These are phyloP conservation scores for Neodiprion virginianus DNA, from an alignment of 1,140 invertebrate species.

Conservation along the genomic window DNA sequence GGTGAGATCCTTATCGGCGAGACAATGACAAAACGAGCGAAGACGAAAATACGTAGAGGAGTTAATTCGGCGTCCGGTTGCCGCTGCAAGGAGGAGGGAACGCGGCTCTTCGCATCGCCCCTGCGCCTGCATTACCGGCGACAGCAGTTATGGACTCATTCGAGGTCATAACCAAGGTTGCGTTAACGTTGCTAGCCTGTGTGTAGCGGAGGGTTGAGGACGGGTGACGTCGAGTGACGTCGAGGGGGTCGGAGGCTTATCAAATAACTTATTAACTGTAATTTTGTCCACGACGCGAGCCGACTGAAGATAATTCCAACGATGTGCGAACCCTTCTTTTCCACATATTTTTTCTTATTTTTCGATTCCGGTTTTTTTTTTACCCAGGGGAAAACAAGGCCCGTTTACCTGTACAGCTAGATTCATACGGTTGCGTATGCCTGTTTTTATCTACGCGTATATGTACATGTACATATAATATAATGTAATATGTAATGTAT, in stretches of 20 bases:
- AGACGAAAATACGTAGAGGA: constrained; percentile 7
- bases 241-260: neutral
- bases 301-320: neutral
- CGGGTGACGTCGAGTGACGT: neutral
- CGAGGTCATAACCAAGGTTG: neutral
- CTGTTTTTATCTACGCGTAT: no score
- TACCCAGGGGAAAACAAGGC: neutral
- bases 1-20: constrained; percentile 1
- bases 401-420: neutral
- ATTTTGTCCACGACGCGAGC: neutral
- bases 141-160: no score
- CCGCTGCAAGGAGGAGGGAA: neutral
- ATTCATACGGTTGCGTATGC: no score
- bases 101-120: neutral
- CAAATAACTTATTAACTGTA: neutral
- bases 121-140: no score
- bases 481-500: no score
- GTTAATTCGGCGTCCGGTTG: constrained; percentile 4
- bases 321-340: neutral
- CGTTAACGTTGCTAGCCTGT: neutral
- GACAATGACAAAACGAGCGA: constrained; percentile 1
- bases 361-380: neutral
- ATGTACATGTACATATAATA: no score
- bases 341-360: neutral
- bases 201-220: neutral